A percentile compares a stretch with the other conserved stretches of the same genome.
These are phyloP conservation scores for Hoplias malabaricus DNA, from an alignment of 2,113 vertebrate species.

Conservation along the genomic window DNA sequence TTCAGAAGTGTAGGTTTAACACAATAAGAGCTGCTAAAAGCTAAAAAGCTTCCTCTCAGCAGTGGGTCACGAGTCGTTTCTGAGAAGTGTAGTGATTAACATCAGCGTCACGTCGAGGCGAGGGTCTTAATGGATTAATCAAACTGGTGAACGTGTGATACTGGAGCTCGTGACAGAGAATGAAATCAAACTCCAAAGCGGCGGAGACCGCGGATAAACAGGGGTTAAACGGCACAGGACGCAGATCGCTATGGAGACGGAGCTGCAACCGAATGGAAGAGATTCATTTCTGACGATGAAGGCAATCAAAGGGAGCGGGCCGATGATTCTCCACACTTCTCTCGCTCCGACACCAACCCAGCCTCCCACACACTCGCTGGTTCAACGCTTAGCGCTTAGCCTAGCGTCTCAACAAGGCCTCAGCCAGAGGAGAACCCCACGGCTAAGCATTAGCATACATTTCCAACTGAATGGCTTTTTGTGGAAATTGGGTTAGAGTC, in stretches of 20 bases:
- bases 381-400: constrained; percentile 15
- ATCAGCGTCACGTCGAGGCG: not conserved
- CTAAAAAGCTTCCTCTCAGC: not conserved
- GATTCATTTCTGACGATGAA: not conserved
- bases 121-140: not conserved
- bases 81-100: not conserved
- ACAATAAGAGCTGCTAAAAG: not conserved
- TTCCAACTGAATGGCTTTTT: constrained; percentile 26
- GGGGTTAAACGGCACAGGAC: not conserved
- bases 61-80: not conserved
- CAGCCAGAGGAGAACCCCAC: constrained; percentile 19
- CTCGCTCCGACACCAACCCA: not conserved
- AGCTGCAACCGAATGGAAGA: not conserved
- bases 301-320: not conserved
- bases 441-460: constrained; percentile 37
- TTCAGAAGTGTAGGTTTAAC: not conserved
- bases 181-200: not conserved
- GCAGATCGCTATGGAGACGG: not conserved
- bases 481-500: constrained; percentile 32
- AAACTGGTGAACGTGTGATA: not conserved
- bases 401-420: constrained; percentile 27
- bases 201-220: not conserved
- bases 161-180: not conserved
- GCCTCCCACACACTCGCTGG: not conserved
- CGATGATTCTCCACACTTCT: not conserved